Evolutionary conservation across 1,140 invertebrate genomes (phyloP).

Genomic region (Drosophila parabipectinata): DNA sequence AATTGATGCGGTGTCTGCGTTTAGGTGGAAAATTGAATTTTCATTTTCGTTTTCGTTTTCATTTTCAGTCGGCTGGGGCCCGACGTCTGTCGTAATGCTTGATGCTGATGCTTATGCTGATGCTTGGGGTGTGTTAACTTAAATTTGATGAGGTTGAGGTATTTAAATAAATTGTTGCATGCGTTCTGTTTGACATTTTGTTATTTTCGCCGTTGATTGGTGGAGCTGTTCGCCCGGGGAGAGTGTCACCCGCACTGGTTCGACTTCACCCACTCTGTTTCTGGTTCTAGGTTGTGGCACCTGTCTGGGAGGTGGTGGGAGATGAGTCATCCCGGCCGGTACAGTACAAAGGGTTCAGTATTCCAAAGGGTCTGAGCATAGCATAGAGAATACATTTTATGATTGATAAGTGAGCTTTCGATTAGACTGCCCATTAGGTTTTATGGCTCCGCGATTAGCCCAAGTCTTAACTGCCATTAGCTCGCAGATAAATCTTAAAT

Average conservation of each 20-base stretch:
- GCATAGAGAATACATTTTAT: too few relatives aligned
- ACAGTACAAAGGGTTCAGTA: too few relatives aligned
- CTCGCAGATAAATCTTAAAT: constrained; percentile 36
- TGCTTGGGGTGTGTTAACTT: constrained; percentile 67
- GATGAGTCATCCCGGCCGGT: too few relatives aligned
- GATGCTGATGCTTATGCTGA: constrained; percentile 35
- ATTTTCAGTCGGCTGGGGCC: constrained; percentile 18
- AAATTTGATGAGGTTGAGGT: constrained; percentile 74
- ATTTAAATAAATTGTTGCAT: constrained; percentile 83
- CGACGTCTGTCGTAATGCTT: constrained; percentile 43
- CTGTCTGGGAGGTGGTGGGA: constrained; percentile 2
- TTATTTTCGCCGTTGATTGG: constrained; percentile 78
- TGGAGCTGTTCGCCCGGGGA: constrained; percentile 44
- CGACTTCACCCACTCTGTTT: constrained; percentile 2
- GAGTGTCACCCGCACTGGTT: constrained; percentile 38
- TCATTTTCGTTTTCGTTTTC: constrained; percentile 69
- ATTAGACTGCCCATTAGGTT: constrained; percentile 1
- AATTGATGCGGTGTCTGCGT: constrained; percentile 82
- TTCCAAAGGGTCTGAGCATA: too few relatives aligned
- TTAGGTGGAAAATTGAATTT: constrained; percentile 84
- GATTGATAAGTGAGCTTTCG: background rate
- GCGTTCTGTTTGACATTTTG: constrained; percentile 81
- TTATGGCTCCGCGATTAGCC: constrained; percentile 3
- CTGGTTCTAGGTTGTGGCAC: constrained; percentile 9
- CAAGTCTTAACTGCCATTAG: constrained; percentile 35